A percentile compares a stretch with the other conserved stretches of the same genome.
Evolutionary conservation across 2,113 vertebrate genomes (phyloP).

Genomic region (Furnarius figulus): DNA sequence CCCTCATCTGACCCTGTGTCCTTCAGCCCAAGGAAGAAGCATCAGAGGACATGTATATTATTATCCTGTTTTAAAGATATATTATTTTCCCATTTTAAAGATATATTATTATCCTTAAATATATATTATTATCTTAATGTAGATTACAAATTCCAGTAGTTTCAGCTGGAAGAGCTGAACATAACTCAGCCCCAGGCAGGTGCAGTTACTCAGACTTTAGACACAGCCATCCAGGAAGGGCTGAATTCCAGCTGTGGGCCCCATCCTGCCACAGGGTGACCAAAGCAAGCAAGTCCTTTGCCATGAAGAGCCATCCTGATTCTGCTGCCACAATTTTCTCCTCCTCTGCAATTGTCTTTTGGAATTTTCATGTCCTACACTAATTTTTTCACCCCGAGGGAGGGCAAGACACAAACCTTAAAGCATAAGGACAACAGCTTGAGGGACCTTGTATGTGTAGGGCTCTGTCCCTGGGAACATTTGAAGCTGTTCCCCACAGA

Average conservation of each 20-base stretch:
- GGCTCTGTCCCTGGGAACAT: neutral
- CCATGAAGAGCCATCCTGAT: rapidly evolving
- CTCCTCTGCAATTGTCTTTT: neutral
- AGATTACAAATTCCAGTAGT: neutral
- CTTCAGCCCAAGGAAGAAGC: neutral
- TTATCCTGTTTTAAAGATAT: neutral
- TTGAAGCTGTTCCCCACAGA: neutral
- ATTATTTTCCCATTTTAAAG: neutral
- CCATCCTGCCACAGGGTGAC: neutral
- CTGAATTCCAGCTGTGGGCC: neutral
- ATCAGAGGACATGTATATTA: neutral
- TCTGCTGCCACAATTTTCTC: neutral
- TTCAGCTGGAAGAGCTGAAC: neutral
- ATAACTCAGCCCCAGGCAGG: neutral
- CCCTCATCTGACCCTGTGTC: neutral
- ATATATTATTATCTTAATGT: neutral
- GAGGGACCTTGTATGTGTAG: neutral
- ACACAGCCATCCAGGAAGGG: neutral
- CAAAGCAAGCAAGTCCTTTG: neutral
- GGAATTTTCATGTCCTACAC: neutral
- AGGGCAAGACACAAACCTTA: neutral
- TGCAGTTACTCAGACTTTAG: neutral
- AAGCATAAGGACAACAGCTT: neutral
- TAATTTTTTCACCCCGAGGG: neutral
- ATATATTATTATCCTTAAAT: neutral